A percentile compares a stretch with the other conserved stretches of the same genome.
Evolutionary conservation across 2,113 vertebrate species (phyloP).

Genomic region (Galbula dea): DNA sequence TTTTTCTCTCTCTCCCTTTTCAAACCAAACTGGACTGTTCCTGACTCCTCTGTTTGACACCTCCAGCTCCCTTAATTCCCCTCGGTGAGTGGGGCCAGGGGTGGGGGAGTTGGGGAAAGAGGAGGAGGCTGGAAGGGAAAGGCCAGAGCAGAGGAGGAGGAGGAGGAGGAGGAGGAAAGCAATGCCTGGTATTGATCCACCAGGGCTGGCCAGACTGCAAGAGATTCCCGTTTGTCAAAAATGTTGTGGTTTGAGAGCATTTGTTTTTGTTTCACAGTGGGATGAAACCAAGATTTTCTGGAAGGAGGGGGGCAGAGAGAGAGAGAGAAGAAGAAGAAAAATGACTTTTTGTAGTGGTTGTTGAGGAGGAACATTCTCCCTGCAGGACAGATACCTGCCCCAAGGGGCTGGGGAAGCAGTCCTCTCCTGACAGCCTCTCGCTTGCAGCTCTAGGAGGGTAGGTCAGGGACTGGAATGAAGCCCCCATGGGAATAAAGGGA

Average conservation of each 20-base stretch:
- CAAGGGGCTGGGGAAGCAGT: not conserved
- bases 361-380: not conserved
- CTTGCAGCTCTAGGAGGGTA: not conserved
- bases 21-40: slow-evolving; percentile 29
- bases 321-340: not conserved
- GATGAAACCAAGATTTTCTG: slow-evolving; percentile 63
- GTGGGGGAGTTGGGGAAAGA: not conserved
- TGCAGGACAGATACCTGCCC: not conserved
- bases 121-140: slow-evolving; percentile 45
- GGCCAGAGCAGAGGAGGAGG: slow-evolving; percentile 45
- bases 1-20: slow-evolving; percentile 33
- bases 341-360: not conserved
- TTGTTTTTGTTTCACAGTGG: slow-evolving; percentile 61
- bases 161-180: slow-evolving; percentile 41
- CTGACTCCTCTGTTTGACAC: not conserved
- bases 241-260: slow-evolving; percentile 62
- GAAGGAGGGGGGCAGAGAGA: not conserved
- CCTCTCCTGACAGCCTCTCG: fast-evolving
- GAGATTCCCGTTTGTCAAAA: slow-evolving; percentile 64
- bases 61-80: slow-evolving; percentile 37
- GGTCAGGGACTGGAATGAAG: not conserved
- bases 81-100: not conserved
- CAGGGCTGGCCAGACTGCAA: slow-evolving; percentile 59
- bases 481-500: not conserved
- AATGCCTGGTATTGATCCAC: slow-evolving; percentile 59